Evolutionary conservation across 2,797 vertebrate species (phyloP).

Genomic region (Hemibagrus guttatus): DNA sequence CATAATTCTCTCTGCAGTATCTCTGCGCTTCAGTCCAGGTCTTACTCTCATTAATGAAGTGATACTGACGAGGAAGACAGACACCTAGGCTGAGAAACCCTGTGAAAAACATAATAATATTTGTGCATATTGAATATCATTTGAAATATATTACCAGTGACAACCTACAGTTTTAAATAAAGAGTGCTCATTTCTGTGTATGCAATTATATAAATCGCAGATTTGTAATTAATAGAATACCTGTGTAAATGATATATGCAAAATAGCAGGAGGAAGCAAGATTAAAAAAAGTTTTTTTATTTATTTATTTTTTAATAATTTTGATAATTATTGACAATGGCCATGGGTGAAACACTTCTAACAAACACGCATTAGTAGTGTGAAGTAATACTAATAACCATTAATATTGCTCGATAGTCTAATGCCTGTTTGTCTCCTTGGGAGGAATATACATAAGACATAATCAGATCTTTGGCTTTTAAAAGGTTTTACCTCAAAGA

Average conservation of each 20-base stretch:
- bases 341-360: not conserved
- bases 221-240: not conserved
- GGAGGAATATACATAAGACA: no score
- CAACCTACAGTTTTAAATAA: not conserved
- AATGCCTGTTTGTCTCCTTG: no score
- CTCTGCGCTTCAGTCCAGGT: constrained; percentile 2
- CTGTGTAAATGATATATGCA: not conserved
- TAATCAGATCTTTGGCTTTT: not conserved
- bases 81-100: not conserved
- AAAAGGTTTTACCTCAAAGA: not conserved
- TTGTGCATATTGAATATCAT: not conserved
- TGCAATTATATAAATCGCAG: not conserved
- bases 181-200: not conserved
- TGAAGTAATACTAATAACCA: not conserved
- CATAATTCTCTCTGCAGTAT: constrained; percentile 12
- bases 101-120: not conserved
- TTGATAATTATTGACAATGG: not conserved
- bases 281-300: not conserved
- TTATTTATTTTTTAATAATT: not conserved
- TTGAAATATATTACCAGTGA: not conserved
- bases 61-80: not conserved
- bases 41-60: not conserved
- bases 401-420: no score
- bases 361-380: not conserved
- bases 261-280: not conserved